Base-by-base conservation (phyloP, 2,113 vertebrate species). In the Ictalurus furcatus region DNA sequence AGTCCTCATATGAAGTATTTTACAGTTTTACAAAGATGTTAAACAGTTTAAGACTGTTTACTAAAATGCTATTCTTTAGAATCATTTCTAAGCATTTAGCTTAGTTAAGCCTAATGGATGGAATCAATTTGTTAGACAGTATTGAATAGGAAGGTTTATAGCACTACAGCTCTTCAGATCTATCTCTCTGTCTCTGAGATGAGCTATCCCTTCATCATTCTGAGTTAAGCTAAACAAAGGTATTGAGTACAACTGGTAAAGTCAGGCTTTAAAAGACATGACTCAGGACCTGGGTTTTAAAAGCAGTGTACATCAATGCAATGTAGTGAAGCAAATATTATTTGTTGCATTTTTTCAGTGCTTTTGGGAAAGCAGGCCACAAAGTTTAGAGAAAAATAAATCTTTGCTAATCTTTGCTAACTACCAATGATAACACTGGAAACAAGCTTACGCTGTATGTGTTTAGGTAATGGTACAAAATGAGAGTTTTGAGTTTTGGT, bases 111-210 rank as follows among this genome's bases (percentile, higher is more conserved):
- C 28, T 54, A 84, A 84, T 67, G 25, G 83, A 71, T 54, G 3
- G 28, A 52, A 52, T 34, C 9, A 58, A 73, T 86, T 86, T 74
- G 71, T 74, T 61, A 82, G 80, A 12, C 6, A 73, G 23, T 85
- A 58, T 25, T 71, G 67, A 85, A 85, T 73, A 37, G 13, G 28
- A 85, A 37, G 48, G 19, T 73, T 73, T 58, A 85, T 14, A 85
- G 52, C n/a, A 56, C 48, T 37, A 56, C 67, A 73, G 21, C 67
- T 58, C 65, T 85, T 73, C 69, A 14, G 65, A 23, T 73, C 84
- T 67, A 30, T 69, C 17, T 52, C 16, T 34, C 56, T 37, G 19
- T n/a, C 48, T 71, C 56, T 56, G 14, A 21, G 30, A 85, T 37
- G 65, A 56, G 40, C 61, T n/a, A 28, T 48, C 23, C 21, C 83